Base-by-base conservation (phyloP, 2,113 vertebrate species). In the Phalacrocorax carbo region DNA sequence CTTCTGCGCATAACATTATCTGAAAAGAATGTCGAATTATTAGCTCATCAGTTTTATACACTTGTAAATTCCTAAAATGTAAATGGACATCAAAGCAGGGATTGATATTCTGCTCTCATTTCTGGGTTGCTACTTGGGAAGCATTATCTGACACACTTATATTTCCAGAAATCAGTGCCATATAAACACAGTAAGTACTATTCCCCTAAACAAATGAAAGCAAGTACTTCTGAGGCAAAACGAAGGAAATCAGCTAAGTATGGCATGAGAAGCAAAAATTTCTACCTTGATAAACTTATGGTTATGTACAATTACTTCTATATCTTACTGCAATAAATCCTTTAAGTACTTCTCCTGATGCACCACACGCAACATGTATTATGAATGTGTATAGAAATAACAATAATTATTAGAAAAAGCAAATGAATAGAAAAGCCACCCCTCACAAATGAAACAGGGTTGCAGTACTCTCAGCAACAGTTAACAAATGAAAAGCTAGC, bases 131-230 rank as follows among this genome's bases (percentile, higher is more conserved):
- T 95, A 54, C 90, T 95, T 91, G 80, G 68, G 73, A 94, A 97
- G 54, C 58, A 65, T 85, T 91, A 81, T 42, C 22, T 93, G 91
- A 90, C 49, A 88, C 27, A 51, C 62, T 97, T 73, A 82, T 76
- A 77, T 92, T 97, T 97, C 78, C 46, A 65, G 92, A 91, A 95
- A 92, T 83, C 86, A 88, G 55, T 91, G 92, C 86, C 66, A 92
- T 90, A 98, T 95, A 93, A 95, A 81, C 90, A 96, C 73, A 97
- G 46, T 95, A 98, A 97, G 91, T 94, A 94, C 93, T 96, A 86
- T 70, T 94, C 30, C 66, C 75, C 26, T 32, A 77, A 78, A 93
- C 73, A 92, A 96, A 95, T 86, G 42, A 92, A 97, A 97, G 91
- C 70, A 89, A 76, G 68, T 93, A 70, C 38, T 91, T 96, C 95